Evolutionary conservation across 92 coral and sea anemone species (phyloP).

Genomic region (Montipora capitata): DNA sequence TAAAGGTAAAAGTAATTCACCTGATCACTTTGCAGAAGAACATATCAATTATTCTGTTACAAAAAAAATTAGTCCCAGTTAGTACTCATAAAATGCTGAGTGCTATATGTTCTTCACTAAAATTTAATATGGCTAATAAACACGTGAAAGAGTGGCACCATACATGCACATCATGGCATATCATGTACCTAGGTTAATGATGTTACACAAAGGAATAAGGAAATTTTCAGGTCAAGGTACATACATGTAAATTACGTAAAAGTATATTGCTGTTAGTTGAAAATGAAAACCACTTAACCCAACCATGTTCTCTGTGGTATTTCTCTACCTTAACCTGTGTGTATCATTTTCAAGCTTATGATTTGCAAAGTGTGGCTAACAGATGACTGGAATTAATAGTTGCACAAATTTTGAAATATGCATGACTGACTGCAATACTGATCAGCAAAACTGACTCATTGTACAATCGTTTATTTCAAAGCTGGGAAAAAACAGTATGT

Average conservation of each 20-base stretch:
- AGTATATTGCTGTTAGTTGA: neutral
- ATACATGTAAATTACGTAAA: neutral
- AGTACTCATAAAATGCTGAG: neutral
- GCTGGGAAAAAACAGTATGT: neutral
- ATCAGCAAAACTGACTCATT: neutral
- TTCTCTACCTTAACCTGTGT: too few species aligned
- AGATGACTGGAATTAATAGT: neutral
- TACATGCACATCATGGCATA: slow-evolving; percentile 79
- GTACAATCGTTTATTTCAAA: neutral
- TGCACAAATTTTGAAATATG: neutral
- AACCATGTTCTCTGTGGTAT: too few species aligned
- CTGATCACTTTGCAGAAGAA: too few species aligned
- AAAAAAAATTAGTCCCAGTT: neutral
- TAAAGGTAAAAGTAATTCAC: too few species aligned
- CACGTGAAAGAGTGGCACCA: slow-evolving; percentile 56
- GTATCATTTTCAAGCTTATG: neutral
- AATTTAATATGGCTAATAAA: neutral
- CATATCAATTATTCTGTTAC: neutral
- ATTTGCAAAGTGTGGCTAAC: neutral
- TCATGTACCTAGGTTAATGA: slow-evolving; percentile 74
- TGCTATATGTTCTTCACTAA: neutral
- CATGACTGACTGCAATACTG: neutral
- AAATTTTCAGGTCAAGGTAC: slow-evolving; percentile 81
- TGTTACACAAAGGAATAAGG: slow-evolving; percentile 65
- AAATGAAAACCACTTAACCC: too few species aligned